phyloP scores from a whole-genome alignment of 2,113 vertebrate genomes.

The Myiozetetes cayanensis region DNA sequence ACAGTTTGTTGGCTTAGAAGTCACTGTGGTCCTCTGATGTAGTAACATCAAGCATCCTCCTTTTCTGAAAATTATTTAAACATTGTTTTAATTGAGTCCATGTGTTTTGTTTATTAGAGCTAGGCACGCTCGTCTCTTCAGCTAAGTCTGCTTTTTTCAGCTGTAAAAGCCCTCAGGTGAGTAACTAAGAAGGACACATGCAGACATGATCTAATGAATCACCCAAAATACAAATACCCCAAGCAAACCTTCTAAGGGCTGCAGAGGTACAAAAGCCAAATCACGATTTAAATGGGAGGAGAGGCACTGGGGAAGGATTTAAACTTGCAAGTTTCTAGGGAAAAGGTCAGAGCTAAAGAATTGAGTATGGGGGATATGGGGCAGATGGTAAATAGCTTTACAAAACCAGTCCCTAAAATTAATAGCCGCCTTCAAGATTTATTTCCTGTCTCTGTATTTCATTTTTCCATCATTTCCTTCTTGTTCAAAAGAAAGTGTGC shows the following conservation, averaged over 20 bases:
- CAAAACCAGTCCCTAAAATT: conserved; percentile 32
- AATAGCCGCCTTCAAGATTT: not conserved
- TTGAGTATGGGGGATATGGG: not conserved
- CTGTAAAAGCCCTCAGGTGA: conserved; percentile 41
- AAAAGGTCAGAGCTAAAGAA: not conserved
- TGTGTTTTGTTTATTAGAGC: conserved; percentile 40
- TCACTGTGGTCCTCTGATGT: conserved; percentile 39
- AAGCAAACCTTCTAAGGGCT: conserved; percentile 1
- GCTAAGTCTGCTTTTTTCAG: conserved; percentile 3
- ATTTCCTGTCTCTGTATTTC: conserved; percentile 38
- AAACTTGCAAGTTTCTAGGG: not conserved
- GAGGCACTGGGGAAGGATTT: not conserved
- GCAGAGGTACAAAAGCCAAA: not conserved
- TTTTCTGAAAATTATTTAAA: conserved; percentile 53
- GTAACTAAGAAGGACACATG: conserved; percentile 10
- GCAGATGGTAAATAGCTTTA: conserved; percentile 49
- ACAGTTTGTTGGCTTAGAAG: conserved; percentile 16
- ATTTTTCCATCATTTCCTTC: conserved; percentile 46
- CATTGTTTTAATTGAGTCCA: conserved; percentile 60
- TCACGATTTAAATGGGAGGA: not conserved
- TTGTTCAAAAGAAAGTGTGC: conserved; percentile 8
- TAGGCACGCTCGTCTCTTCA: conserved; percentile 27
- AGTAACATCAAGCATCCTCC: conserved; percentile 46
- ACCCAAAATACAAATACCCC: not conserved
- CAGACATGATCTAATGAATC: not conserved